Percentiles rank a stretch among this genome's conserved stretches.
phyloP scores from a whole-genome alignment of 2,797 vertebrate species.

The Distichodus sexfasciatus region DNA sequence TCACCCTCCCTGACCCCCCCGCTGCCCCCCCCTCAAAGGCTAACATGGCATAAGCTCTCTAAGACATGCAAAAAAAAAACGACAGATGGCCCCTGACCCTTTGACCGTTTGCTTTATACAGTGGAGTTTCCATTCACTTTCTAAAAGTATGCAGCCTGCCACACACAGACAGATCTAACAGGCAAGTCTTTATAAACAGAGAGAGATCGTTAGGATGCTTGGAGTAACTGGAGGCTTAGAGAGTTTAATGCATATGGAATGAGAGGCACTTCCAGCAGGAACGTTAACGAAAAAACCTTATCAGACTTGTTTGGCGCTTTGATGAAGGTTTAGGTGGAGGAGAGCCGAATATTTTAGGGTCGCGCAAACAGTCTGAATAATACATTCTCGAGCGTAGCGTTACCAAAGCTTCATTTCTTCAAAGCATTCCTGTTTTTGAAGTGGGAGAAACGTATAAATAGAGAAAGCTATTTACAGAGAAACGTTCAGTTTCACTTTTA shows the following conservation, averaged over 20 bases:
- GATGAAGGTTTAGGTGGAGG: background rate
- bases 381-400: too few species aligned
- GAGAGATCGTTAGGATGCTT: background rate
- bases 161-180: background rate
- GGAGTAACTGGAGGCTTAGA: background rate
- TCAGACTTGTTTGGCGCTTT: background rate
- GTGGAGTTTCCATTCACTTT: background rate
- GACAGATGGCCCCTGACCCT: constrained; percentile 1
- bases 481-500: too few species aligned
- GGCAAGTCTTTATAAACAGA: background rate
- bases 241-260: constrained; percentile 5
- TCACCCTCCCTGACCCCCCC: background rate
- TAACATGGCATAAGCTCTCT: background rate
- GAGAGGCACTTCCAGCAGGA: background rate
- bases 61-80: background rate
- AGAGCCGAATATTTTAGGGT: background rate
- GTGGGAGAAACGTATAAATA: too few species aligned
- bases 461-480: too few species aligned
- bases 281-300: background rate
- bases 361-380: too few species aligned
- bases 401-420: too few species aligned
- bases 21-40: background rate
- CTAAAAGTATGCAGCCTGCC: background rate
- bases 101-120: background rate
- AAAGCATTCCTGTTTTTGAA: too few species aligned